Conservation (phyloP, 2,888 invertebrate genomes). For the Microctonus hyperodae region DNA sequence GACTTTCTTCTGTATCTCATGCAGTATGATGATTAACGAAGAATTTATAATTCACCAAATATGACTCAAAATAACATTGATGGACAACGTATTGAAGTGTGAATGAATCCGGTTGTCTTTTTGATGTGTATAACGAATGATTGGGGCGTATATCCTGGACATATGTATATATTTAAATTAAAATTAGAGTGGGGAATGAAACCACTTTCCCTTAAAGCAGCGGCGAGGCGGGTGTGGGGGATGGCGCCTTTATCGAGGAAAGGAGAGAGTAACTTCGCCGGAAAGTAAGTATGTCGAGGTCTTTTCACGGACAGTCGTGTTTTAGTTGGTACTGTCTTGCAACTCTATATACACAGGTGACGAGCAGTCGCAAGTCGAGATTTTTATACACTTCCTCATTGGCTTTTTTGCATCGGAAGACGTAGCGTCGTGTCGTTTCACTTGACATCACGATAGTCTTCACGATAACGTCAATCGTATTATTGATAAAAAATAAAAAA, state of each 20-base stretch:
- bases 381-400: conserved; percentile 19
- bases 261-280: conserved; percentile 48
- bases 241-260: conserved; percentile 54
- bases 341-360: conserved; percentile 39
- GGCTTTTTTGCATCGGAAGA: conserved; percentile 21
- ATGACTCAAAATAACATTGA: not conserved
- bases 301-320: conserved; percentile 61
- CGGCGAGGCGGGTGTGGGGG: conserved; percentile 45
- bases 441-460: conserved; percentile 8
- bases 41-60: too few relatives aligned
- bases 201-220: conserved; percentile 58
- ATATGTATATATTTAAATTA: not conserved
- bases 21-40: not conserved
- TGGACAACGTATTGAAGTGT: not conserved
- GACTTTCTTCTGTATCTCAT: not conserved
- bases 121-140: conserved; percentile 3
- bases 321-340: conserved; percentile 48
- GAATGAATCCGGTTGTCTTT: conserved; percentile 2
- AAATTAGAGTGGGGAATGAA: conserved; percentile 48
- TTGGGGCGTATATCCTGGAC: conserved; percentile 11
- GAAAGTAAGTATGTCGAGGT: conserved; percentile 62
- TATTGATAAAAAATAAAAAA: not conserved
- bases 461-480: not conserved
- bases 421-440: conserved; percentile 9
- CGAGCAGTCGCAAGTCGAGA: conserved; percentile 25